These are phyloP conservation scores for Chelon labrosus DNA, from an alignment of 2,797 vertebrate species.

Conservation along the genomic window DNA sequence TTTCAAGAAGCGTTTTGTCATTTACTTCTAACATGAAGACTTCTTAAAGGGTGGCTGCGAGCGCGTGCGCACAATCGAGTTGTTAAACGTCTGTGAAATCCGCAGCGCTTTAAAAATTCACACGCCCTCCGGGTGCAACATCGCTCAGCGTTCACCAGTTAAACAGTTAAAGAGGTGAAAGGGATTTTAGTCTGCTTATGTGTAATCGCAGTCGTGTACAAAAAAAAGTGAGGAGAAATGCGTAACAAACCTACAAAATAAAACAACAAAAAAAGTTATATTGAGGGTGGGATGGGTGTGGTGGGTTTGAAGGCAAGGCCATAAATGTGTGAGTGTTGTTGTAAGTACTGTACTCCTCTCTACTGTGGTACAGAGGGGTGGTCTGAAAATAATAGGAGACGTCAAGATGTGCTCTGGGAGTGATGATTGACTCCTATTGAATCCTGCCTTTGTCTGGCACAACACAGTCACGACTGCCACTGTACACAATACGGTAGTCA, in stretches of 20 bases:
- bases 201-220: conserved; percentile 23
- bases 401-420: conserved; percentile 24
- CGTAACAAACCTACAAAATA: not conserved
- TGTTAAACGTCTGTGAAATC: conserved; percentile 33
- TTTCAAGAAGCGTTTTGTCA: conserved; percentile 11
- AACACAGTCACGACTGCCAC: conserved; percentile 48
- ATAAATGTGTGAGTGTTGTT: too few species aligned
- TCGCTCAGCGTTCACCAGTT: not conserved
- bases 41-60: conserved; percentile 14
- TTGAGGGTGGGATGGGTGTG: not conserved
- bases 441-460: conserved; percentile 34
- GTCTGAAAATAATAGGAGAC: not conserved
- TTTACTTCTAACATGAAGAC: conserved; percentile 23
- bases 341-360: too few species aligned
- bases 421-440: conserved; percentile 37
- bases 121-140: conserved; percentile 22
- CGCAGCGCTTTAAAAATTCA: conserved; percentile 24
- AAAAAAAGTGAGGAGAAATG: conserved; percentile 15
- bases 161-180: conserved; percentile 38
- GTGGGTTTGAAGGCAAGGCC: not conserved
- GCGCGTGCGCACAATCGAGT: conserved; percentile 13
- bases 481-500: conserved; percentile 45
- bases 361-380: not conserved
- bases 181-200: conserved; percentile 3
- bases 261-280: not conserved